A percentile compares a stretch with the other conserved stretches of the same genome.
Evolutionary conservation across 2,888 invertebrate genomes (phyloP).

Genomic region (Lasius platythorax): DNA sequence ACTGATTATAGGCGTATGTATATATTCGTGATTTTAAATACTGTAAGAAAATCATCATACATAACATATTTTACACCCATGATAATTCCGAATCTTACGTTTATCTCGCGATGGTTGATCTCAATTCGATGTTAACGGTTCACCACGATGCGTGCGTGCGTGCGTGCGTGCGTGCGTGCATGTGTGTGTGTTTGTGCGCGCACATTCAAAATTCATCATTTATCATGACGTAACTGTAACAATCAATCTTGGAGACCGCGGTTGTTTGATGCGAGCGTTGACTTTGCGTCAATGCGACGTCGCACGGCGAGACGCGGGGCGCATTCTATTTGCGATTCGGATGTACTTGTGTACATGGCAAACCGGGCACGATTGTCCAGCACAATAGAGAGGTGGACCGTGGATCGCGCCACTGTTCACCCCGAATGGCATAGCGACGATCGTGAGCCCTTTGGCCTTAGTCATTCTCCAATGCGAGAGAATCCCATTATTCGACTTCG

Average conservation of each 20-base stretch:
- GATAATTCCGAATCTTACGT: neutral
- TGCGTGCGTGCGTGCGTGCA: too few species aligned
- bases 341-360: constrained; percentile 64
- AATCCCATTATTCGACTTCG: constrained; percentile 77
- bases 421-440: constrained; percentile 37
- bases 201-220: constrained; percentile 39
- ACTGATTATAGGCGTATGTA: neutral
- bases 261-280: constrained; percentile 41
- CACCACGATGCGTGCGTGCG: neutral
- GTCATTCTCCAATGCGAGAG: constrained; percentile 12
- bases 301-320: constrained; percentile 35
- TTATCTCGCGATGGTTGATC: neutral
- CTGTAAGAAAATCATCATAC: neutral
- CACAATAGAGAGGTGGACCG: constrained; percentile 51
- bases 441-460: constrained; percentile 39
- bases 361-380: constrained; percentile 51
- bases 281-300: constrained; percentile 49
- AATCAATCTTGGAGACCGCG: constrained; percentile 47
- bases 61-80: too few species aligned
- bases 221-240: constrained; percentile 42
- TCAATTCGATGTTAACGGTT: neutral
- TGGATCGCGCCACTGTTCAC: constrained; percentile 23
- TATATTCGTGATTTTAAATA: neutral
- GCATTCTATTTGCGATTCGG: constrained; percentile 61
- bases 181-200: neutral